Evolutionary conservation across 1,140 invertebrate genomes (phyloP), one percentile per base, ranked within the genome.

Genomic region (Stegodyphus mimosarum): DNA sequence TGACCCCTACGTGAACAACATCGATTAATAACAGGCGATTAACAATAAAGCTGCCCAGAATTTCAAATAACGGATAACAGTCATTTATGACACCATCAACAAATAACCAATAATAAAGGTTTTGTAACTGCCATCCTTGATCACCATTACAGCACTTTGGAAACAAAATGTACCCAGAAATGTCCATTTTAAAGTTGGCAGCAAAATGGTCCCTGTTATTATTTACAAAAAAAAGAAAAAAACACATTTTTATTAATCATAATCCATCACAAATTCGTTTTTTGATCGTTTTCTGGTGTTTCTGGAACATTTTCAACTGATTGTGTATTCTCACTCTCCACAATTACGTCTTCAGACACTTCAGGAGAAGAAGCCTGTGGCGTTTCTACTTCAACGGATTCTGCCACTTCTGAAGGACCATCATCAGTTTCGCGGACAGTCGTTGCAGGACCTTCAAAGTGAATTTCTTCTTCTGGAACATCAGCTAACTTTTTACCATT

Each of bases 401-500:
- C 7, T 2, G 33, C 6, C 50, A 63, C 17, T 7, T 18, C 18
- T 49, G 6, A 5, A 5, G 71, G 7, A n/a, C 49, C 73, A 17
- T 48, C 6, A 69, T 0, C 33, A 6, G 18, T 5, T 6, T 13
- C 18, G 7, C 48, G 10, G n/a, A 17, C 4, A 15, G 53, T 7
- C 15, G 1, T 11, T 51, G 52, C 60, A 50, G 18, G 7, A 5
- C 15, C 33, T 63, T 73, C 71, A 17, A 18, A 18, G 9, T 84
- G 81, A 0, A n/a, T 13, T n/a, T 84, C 81, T 50, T 84, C 81
- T 60, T 84, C 81, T 5, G 72, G 72, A 11, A 84, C 55, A 6
- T 74, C 52, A 6, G 63, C 72, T 7, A 84, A 52, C 17, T 69
- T 75, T n/a, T 84, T 84, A 6, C 81, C 81, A 50, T 84, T 84